Conservation (phyloP, 2,113 vertebrate species). For the Carollia perspicillata region DNA sequence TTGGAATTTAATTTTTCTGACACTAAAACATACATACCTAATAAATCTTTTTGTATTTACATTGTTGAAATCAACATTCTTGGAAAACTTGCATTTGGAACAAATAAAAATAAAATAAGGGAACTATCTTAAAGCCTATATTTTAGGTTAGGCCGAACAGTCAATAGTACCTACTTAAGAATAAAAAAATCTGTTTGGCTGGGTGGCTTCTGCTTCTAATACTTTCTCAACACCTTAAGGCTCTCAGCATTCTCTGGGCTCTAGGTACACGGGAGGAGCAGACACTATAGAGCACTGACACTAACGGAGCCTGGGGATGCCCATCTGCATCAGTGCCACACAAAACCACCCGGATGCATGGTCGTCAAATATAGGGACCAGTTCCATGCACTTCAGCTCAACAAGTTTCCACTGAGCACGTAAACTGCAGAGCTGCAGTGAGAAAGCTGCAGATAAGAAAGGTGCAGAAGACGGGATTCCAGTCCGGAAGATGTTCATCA, state of each 20-base stretch:
- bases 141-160: slow-evolving; percentile 55
- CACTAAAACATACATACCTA: slow-evolving; percentile 52
- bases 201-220: neutral
- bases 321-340: neutral
- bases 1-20: slow-evolving; percentile 74
- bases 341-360: neutral
- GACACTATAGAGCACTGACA: neutral
- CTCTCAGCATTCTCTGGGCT: neutral
- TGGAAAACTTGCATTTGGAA: slow-evolving; percentile 69
- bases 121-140: slow-evolving; percentile 67
- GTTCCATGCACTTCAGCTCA: neutral
- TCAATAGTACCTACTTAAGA: slow-evolving; percentile 66
- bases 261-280: neutral
- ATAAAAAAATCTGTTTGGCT: neutral
- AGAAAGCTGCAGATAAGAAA: neutral
- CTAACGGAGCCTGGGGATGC: neutral
- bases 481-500: neutral
- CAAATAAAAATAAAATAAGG: slow-evolving; percentile 77
- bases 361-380: neutral
- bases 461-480: neutral
- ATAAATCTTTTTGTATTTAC: slow-evolving; percentile 63
- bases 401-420: neutral
- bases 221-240: neutral
- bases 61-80: slow-evolving; percentile 69
- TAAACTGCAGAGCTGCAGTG: neutral